phyloP scores from a whole-genome alignment of 2,113 vertebrate species.

The Penelope pileata region DNA sequence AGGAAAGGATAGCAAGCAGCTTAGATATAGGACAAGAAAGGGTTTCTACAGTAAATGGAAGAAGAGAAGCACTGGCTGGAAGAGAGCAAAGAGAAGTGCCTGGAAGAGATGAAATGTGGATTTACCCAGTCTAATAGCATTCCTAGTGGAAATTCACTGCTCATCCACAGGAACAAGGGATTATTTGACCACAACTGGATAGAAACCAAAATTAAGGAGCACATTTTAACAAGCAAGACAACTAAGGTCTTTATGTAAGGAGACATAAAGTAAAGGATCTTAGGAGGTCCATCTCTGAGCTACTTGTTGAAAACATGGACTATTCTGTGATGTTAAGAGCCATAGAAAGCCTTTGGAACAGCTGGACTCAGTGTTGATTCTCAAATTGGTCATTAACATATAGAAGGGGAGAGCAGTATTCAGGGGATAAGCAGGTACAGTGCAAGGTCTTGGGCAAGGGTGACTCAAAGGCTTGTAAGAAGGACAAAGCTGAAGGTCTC shows the following conservation, averaged over 20 bases:
- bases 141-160: conserved; percentile 73
- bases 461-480: neutral
- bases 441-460: neutral
- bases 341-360: neutral
- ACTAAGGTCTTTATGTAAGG: neutral
- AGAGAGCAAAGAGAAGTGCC: conserved; percentile 31
- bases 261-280: no score
- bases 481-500: no score
- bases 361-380: neutral
- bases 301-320: neutral
- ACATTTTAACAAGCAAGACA: conserved; percentile 31
- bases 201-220: conserved; percentile 51
- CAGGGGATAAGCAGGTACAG: neutral
- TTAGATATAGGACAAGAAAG: neutral
- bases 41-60: neutral
- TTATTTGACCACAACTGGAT: conserved; percentile 68
- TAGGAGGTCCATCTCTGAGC: no score
- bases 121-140: conserved; percentile 13
- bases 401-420: neutral
- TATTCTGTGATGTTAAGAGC: neutral
- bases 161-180: conserved; percentile 62
- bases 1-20: neutral
- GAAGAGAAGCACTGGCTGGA: neutral
- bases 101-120: conserved; percentile 19
- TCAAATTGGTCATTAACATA: neutral